Evolutionary conservation across 1,140 invertebrate genomes (phyloP), one percentile per base, ranked within the genome.

Genomic region (Andricus grossulariae): DNA sequence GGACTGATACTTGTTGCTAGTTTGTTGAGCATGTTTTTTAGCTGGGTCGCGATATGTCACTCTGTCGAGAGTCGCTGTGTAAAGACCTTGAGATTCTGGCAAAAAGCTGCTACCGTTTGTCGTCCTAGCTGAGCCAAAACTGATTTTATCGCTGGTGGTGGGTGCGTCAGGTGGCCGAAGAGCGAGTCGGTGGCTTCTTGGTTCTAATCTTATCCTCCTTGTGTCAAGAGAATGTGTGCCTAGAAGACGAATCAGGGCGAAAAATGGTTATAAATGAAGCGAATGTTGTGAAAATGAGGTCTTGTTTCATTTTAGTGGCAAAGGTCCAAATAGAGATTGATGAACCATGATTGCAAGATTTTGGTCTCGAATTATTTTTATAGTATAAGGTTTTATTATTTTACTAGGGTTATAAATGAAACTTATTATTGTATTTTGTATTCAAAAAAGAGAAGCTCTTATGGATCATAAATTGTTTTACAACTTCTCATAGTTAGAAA

Each of bases 1-100:
- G 8, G 76, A 85, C 52, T 84, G 81, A 81, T 80, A 86, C 49
- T 85, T 87, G 49, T 82, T 79, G 49, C 79, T 82, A 50, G 80
- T 76, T 57, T 86, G 83, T 72, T 72, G 45, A 50, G 18, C n/a
- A 6, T 88, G 85, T 32, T 90, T 90, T 10, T 82, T 86, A 6
- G 84, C 79, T 51, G 89, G 88, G 5, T 83, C 87, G 2, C 88
- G 86, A 49, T 90, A 91, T 25, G 86, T 90, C 39, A 86, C 82
- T 50, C 90, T 81, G 73, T 91, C 90, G 16, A 91, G 82, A 0
- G 90, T 91, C 0, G 88, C 87, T 0, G 90, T 89, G 39, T 86
- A 86, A 3, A 88, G 55, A 6, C 82, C 84, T 12, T 89, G 83
- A 8, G 79, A 52, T 12, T 88, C 82, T 71, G 50, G 21, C 79